phyloP scores from a whole-genome alignment of 2,113 vertebrate species.

The Eidolon helvum region DNA sequence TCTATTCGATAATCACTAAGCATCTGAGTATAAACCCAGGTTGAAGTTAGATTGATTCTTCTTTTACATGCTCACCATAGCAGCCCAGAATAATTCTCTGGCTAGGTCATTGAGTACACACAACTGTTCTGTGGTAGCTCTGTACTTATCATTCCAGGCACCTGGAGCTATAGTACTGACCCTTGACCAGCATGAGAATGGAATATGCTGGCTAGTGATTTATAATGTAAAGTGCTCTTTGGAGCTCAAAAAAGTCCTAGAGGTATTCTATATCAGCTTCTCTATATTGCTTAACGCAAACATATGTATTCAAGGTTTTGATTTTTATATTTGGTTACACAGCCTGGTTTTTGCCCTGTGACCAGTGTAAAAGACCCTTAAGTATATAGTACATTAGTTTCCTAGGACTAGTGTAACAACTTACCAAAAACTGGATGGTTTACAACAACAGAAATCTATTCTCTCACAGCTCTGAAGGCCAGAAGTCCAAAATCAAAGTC shows the following conservation, averaged over 20 bases:
- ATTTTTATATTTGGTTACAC: background rate
- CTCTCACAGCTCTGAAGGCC: background rate
- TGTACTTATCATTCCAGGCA: background rate
- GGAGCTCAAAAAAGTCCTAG: background rate
- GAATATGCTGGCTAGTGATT: background rate
- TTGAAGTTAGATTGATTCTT: background rate
- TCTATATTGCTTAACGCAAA: background rate
- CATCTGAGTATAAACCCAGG: background rate
- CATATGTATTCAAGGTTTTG: background rate
- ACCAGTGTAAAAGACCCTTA: background rate
- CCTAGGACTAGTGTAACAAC: background rate
- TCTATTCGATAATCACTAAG: background rate
- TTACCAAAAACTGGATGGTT: background rate
- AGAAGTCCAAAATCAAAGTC: background rate
- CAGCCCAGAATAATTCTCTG: background rate
- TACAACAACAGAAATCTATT: background rate
- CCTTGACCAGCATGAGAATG: background rate
- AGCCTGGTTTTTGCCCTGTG: background rate
- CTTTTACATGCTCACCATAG: background rate
- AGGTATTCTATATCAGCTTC: background rate
- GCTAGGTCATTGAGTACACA: background rate
- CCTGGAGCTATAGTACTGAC: background rate
- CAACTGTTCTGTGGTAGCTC: background rate
- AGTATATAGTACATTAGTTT: background rate
- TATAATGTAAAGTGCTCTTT: background rate